phyloP scores from a whole-genome alignment of 2,888 invertebrate species.

The Phymatocera aterrima region DNA sequence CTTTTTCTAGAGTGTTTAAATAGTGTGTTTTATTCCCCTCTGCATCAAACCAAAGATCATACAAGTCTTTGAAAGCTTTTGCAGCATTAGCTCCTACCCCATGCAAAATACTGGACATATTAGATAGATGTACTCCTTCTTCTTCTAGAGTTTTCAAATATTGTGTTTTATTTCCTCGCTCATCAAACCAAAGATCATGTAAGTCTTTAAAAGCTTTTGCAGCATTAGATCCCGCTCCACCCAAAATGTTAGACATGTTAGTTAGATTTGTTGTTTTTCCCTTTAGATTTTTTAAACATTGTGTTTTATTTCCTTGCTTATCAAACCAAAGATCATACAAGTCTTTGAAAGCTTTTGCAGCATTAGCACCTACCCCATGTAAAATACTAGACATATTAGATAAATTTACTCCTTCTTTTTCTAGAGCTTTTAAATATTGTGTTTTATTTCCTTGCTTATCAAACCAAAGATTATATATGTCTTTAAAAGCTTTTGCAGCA shows the following conservation, averaged over 20 bases:
- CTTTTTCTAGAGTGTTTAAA: no score
- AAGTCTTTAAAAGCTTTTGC: no score
- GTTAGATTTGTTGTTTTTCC: no score
- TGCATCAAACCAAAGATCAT: slow-evolving; percentile 57
- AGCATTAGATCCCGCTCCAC: slow-evolving; percentile 55
- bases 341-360: slow-evolving; percentile 54
- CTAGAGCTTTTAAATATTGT: no score
- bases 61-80: slow-evolving; percentile 53
- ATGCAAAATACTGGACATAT: slow-evolving; percentile 57
- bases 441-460: no score
- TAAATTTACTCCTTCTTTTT: no score
- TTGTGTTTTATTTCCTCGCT: slow-evolving; percentile 53
- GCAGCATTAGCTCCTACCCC: slow-evolving; percentile 53
- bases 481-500: no score
- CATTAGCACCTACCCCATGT: slow-evolving; percentile 50
- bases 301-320: no score
- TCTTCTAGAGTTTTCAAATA: not conserved
- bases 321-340: slow-evolving; percentile 54
- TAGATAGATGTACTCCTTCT: slow-evolving; percentile 35
- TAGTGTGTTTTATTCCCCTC: slow-evolving; percentile 46
- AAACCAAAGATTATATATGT: no score
- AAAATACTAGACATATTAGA: slow-evolving; percentile 52
- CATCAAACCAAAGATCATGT: slow-evolving; percentile 57
- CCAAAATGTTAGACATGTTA: no score
- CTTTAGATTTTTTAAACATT: slow-evolving; percentile 57